Conservation (phyloP, 2,797 vertebrate genomes). For the Australoheros facetus region DNA sequence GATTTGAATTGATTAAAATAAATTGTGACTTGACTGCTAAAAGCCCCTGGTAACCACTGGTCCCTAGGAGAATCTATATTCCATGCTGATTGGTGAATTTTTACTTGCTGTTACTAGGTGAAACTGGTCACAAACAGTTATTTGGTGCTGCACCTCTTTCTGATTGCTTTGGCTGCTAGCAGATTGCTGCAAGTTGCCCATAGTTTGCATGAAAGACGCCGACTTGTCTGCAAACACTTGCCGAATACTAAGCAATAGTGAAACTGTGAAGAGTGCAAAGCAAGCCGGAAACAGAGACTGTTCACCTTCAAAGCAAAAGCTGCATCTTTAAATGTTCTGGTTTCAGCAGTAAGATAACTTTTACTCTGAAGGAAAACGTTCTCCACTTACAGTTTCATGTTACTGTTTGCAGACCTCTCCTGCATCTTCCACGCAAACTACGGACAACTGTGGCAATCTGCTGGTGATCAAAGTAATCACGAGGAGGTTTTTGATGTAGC, state of each 20-base stretch:
- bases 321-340: background rate
- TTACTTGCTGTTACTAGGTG: background rate
- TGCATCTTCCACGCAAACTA: no score
- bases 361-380: background rate
- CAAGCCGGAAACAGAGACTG: background rate
- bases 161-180: background rate
- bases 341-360: background rate
- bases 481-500: no score
- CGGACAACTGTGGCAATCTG: no score
- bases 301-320: background rate
- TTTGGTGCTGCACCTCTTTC: background rate
- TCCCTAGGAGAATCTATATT: background rate
- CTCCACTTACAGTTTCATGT: background rate
- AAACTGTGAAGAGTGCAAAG: background rate
- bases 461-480: no score
- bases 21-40: background rate
- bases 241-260: background rate
- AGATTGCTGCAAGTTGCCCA: background rate
- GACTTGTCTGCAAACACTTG: background rate
- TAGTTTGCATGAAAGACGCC: background rate
- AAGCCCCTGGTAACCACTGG: background rate
- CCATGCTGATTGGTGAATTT: background rate
- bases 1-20: background rate
- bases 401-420: background rate
- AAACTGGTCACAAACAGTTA: background rate